Conservation (phyloP, 2,888 invertebrate species). For the Nezara viridula region DNA sequence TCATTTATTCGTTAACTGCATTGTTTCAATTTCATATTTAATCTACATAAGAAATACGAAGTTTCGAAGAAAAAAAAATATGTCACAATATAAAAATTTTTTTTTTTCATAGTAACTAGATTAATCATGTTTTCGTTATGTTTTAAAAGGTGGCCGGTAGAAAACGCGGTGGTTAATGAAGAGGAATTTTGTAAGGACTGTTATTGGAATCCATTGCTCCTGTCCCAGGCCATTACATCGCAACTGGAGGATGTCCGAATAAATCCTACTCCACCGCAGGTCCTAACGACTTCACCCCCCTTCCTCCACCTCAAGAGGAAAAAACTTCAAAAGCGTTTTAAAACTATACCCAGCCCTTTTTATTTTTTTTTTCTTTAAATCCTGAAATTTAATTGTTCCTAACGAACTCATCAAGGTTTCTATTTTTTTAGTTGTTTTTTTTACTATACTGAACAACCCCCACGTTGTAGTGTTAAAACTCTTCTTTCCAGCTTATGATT, state of each 20-base stretch:
- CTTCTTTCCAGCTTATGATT: not conserved
- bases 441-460: not conserved
- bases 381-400: slow-evolving; percentile 39
- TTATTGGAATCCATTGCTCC: slow-evolving; percentile 36
- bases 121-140: not conserved
- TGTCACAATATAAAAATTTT: not conserved
- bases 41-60: not conserved
- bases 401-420: slow-evolving; percentile 31
- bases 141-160: not conserved
- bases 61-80: not conserved
- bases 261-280: slow-evolving; percentile 29
- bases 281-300: not conserved
- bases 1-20: too few relatives aligned
- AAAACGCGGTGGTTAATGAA: not conserved
- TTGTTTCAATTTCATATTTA: not conserved
- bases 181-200: slow-evolving; percentile 32
- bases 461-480: not conserved
- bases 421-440: not conserved
- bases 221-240: slow-evolving; percentile 19
- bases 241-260: slow-evolving; percentile 15
- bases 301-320: not conserved
- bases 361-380: not conserved
- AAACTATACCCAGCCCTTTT: not conserved
- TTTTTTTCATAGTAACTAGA: not conserved
- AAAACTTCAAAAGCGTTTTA: slow-evolving; percentile 42